Evolutionary conservation across 2,888 invertebrate species (phyloP).

Genomic region (Dichetophora obliterata): DNA sequence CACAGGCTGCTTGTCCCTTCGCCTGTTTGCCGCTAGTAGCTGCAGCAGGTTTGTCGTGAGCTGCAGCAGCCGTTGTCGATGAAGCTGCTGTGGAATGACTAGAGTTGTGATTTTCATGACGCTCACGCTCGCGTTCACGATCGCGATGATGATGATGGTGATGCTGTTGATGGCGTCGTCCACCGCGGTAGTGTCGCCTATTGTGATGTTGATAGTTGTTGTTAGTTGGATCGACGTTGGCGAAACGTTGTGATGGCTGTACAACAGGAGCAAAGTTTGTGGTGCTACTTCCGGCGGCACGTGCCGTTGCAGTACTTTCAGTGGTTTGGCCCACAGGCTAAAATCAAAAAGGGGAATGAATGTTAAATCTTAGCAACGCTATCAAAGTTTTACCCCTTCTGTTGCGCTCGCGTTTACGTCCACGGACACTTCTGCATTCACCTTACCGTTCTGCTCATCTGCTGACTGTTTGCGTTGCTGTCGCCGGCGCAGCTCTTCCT

Average conservation of each 20-base stretch:
- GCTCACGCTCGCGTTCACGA: slow-evolving; percentile 55
- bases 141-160: slow-evolving; percentile 60
- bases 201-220: slow-evolving; percentile 65
- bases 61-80: slow-evolving; percentile 39
- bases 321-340: neutral
- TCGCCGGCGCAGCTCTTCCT: slow-evolving; percentile 60
- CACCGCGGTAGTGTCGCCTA: slow-evolving; percentile 61
- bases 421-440: slow-evolving; percentile 40
- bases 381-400: neutral
- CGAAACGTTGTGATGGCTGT: slow-evolving; percentile 59
- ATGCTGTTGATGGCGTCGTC: slow-evolving; percentile 59
- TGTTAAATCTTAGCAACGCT: neutral
- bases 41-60: slow-evolving; percentile 51
- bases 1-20: slow-evolving; percentile 61
- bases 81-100: slow-evolving; percentile 45
- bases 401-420: neutral
- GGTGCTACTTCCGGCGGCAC: slow-evolving; percentile 29
- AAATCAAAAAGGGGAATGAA: neutral
- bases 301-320: neutral
- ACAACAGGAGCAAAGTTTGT: slow-evolving; percentile 60
- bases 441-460: slow-evolving; percentile 51
- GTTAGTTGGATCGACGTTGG: slow-evolving; percentile 61
- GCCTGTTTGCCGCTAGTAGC: slow-evolving; percentile 59
- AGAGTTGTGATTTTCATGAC: slow-evolving; percentile 49
- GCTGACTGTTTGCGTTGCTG: slow-evolving; percentile 48